Percentiles rank a stretch among this genome's conserved stretches.
Conservation (phyloP, 2,113 vertebrate species). For the Micronycteris hirsuta region DNA sequence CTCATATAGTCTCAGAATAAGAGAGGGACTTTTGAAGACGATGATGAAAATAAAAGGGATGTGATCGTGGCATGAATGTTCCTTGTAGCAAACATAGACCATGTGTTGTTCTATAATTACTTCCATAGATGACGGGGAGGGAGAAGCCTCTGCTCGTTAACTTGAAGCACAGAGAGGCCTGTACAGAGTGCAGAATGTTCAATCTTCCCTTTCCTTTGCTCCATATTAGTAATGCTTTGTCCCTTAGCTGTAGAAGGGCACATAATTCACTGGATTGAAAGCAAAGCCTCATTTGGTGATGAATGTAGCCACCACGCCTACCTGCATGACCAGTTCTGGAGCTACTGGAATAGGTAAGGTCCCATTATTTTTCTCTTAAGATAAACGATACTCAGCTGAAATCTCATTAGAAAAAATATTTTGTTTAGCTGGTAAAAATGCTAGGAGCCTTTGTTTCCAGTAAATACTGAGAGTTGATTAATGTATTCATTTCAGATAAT, state of each 20-base stretch:
- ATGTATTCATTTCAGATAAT: conserved; percentile 65
- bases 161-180: conserved; percentile 17
- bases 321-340: conserved; percentile 99
- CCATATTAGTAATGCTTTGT: conserved; percentile 72
- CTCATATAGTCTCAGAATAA: not conserved
- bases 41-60: conserved; percentile 28
- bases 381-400: conserved; percentile 60
- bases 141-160: conserved; percentile 52
- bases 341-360: conserved; percentile 98
- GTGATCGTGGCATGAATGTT: not conserved
- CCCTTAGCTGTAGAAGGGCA: conserved; percentile 94
- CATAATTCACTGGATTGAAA: conserved; percentile 99
- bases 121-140: not conserved
- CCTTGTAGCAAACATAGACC: not conserved
- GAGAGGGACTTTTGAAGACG: not conserved
- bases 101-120: conserved; percentile 33
- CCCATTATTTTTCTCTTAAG: conserved; percentile 68
- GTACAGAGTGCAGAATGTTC: conserved; percentile 63
- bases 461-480: conserved; percentile 68
- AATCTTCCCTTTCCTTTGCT: conserved; percentile 53
- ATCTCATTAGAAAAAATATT: conserved; percentile 71
- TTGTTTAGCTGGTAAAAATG: conserved; percentile 70
- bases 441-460: conserved; percentile 40
- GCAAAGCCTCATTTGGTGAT: conserved; percentile 98
- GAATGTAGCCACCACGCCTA: conserved; percentile 95